These are phyloP conservation scores for Brachystomella parvula DNA, from an alignment of 1,140 invertebrate species.

Conservation along the genomic window DNA sequence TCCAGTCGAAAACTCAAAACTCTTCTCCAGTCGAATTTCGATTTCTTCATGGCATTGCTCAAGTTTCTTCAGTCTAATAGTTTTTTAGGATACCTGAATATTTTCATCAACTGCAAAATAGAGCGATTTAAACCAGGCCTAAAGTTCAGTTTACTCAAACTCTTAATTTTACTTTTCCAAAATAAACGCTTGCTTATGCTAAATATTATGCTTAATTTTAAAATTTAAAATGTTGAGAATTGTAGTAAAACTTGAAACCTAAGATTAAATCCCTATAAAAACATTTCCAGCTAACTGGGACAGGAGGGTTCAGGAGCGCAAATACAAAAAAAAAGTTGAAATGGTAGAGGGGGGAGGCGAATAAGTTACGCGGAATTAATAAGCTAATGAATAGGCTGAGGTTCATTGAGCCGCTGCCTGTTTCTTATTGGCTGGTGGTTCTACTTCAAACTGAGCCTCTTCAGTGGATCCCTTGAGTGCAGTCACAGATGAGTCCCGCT, in stretches of 20 bases:
- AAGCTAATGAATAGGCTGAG: background rate
- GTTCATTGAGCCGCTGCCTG: constrained; percentile 11
- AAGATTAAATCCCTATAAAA: background rate
- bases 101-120: no score
- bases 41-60: no score
- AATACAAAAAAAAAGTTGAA: background rate
- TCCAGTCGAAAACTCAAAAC: no score
- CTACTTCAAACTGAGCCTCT: constrained; percentile 42
- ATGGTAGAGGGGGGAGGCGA: background rate
- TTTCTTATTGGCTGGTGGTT: background rate
- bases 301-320: background rate
- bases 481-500: constrained; percentile 41
- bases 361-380: background rate
- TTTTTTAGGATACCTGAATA: no score
- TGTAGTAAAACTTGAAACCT: background rate
- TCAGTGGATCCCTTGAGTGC: constrained; percentile 43
- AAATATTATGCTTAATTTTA: no score
- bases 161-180: no score
- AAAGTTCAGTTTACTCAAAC: no score
- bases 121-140: no score
- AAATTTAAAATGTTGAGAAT: background rate
- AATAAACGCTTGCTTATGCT: no score
- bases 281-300: background rate
- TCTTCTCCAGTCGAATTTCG: no score
- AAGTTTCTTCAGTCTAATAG: no score